Conservation (phyloP, 2,888 invertebrate genomes). For the Aethes cnicana region DNA sequence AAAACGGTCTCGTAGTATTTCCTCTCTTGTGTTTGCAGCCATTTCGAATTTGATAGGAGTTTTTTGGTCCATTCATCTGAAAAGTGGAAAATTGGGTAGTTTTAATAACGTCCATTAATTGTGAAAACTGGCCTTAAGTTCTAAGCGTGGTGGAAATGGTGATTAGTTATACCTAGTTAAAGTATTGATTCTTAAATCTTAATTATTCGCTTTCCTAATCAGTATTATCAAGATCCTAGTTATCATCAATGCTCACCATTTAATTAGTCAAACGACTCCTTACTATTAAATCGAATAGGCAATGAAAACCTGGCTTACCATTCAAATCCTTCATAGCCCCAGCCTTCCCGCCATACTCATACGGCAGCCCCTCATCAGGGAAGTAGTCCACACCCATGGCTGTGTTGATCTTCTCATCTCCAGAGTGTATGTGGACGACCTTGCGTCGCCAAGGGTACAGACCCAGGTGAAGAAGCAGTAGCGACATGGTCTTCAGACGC, state of each 20-base stretch:
- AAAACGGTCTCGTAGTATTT: constrained; percentile 70
- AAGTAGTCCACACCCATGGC: constrained; percentile 82
- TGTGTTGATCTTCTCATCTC: constrained; percentile 58
- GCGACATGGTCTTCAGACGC: constrained; percentile 87
- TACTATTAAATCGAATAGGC: background rate
- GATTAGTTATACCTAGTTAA: no score
- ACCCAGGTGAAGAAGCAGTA: constrained; percentile 76
- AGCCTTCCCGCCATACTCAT: constrained; percentile 91
- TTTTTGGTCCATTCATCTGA: constrained; percentile 88
- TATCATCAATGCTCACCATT: no score
- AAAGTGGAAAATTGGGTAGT: constrained; percentile 25
- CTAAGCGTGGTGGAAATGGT: no score
- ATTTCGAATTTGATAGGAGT: constrained; percentile 85
- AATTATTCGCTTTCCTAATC: no score
- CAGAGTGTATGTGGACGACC: constrained; percentile 60
- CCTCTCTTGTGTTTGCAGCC: constrained; percentile 86
- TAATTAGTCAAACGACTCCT: no score
- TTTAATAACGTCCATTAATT: no score
- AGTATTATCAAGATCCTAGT: no score
- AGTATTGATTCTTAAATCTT: no score
- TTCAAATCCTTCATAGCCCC: constrained; percentile 88
- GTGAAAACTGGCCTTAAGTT: no score
- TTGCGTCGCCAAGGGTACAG: constrained; percentile 73
- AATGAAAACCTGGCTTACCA: constrained; percentile 61
- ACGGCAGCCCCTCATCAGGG: constrained; percentile 88